phyloP scores from a whole-genome alignment of 2,888 invertebrate species.

The Hofmannophila pseudospretella region DNA sequence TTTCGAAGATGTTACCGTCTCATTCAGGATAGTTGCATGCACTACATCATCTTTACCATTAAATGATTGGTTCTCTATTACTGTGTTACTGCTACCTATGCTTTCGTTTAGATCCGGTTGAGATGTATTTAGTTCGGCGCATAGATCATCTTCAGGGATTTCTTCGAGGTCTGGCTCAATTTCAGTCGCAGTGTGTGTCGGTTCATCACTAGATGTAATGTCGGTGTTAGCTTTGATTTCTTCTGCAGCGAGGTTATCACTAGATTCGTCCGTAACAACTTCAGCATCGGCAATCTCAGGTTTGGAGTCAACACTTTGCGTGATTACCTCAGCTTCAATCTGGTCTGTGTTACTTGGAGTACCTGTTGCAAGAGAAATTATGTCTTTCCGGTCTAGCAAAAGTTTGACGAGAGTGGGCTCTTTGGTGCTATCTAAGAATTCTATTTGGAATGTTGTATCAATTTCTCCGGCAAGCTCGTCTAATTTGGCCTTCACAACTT shows the following conservation, averaged over 20 bases:
- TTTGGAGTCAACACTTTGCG: not conserved
- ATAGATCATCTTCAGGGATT: conserved; percentile 4
- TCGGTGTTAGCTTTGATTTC: too few relatives aligned
- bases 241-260: not conserved
- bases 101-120: conserved; percentile 57
- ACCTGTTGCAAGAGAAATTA: conserved; percentile 14
- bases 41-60: conserved; percentile 29
- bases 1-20: conserved; percentile 25
- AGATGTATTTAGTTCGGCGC: conserved; percentile 32
- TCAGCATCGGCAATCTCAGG: not conserved
- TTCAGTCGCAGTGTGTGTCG: not conserved
- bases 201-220: too few relatives aligned
- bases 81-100: conserved; percentile 54
- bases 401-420: conserved; percentile 80
- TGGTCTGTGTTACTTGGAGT: conserved; percentile 20
- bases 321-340: not conserved
- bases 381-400: conserved; percentile 69
- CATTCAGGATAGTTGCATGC: conserved; percentile 23
- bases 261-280: not conserved
- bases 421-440: conserved; percentile 77
- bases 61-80: conserved; percentile 56
- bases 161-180: not conserved
- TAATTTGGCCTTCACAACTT: conserved; percentile 48
- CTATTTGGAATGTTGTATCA: conserved; percentile 71
- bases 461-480: conserved; percentile 51